These are phyloP conservation scores for Vipera ursinii DNA, from an alignment of 2,797 vertebrate species.

Conservation along the genomic window DNA sequence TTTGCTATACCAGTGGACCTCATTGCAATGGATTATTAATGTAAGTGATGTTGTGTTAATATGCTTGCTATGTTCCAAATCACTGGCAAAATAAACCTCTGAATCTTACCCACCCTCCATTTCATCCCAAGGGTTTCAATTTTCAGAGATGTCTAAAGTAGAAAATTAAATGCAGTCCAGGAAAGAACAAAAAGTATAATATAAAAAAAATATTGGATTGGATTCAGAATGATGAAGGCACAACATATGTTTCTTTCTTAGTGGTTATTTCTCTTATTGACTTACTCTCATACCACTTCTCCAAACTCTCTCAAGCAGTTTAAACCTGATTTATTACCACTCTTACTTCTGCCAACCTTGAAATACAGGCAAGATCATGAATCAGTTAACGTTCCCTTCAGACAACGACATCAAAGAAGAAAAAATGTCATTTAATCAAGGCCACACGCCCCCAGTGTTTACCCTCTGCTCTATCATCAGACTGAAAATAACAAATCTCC, in stretches of 20 bases:
- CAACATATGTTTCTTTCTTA: not conserved
- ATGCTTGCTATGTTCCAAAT: no score
- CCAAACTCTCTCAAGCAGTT: not conserved
- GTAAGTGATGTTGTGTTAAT: no score
- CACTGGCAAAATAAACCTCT: no score
- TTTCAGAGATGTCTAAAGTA: not conserved
- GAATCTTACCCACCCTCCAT: not conserved
- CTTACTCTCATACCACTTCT: not conserved
- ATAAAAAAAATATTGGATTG: not conserved
- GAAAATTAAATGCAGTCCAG: not conserved
- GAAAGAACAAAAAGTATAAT: not conserved
- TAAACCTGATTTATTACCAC: not conserved
- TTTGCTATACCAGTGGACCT: no score
- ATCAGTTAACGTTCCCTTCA: not conserved
- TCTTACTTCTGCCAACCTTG: not conserved
- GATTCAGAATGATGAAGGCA: not conserved
- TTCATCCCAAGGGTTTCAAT: not conserved
- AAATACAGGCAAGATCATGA: not conserved
- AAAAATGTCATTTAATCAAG: not conserved
- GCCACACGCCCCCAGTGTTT: not conserved
- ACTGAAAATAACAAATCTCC: not conserved
- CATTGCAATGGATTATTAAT: no score
- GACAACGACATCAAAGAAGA: not conserved
- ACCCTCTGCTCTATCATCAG: not conserved
- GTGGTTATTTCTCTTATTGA: not conserved